Base-by-base conservation (phyloP, 2,113 vertebrate genomes). In the Thryonomys swinderianus region DNA sequence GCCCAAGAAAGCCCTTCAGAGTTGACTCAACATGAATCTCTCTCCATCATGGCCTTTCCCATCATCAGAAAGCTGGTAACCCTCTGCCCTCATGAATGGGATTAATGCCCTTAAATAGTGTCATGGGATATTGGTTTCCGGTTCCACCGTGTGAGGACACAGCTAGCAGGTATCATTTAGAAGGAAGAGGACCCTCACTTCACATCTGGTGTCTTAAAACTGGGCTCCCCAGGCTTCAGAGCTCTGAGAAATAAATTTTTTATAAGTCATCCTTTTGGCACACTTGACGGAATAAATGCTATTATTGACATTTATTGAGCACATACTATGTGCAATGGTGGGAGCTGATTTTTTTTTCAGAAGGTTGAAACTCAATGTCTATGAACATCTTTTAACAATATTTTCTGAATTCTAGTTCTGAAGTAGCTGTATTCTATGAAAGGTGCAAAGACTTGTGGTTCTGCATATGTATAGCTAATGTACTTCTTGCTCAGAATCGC, bases 341-440 rank as follows among this genome's bases (percentile, higher is more conserved):
- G 45, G 40, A 81, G 30, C 18, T n/a, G 30, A 71, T 18, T n/a
- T 73, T 59, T 73, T 82, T 90, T 87, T 71, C 74, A 64, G 51
- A 84, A 81, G 30, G 25, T 30, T 25, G 20, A 57, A 76, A 85
- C 45, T 93, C 3, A 40, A 2, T 59, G 51, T 51, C 32, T 81
- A 4, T 62, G 61, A 89, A 86, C 45, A 64, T 88, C 69, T 94
- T 96, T 88, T 85, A 18, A 84, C 95, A 91, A 84, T 74, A 37
- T 57, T 61, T 76, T 27, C 69, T 69, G 53, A 40, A 67, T 90
- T 87, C 71, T 95, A 42, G 76, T 94, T 89, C 64, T 90, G 90
- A 96, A 62, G 82, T 90, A 82, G 61, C 25, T 16, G 48, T 51
- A 57, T 91, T 93, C 69, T 16, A 0, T 66, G 51, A 95, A 69